Base-by-base conservation (phyloP, 1,140 invertebrate species). In the Euwallacea similis region DNA sequence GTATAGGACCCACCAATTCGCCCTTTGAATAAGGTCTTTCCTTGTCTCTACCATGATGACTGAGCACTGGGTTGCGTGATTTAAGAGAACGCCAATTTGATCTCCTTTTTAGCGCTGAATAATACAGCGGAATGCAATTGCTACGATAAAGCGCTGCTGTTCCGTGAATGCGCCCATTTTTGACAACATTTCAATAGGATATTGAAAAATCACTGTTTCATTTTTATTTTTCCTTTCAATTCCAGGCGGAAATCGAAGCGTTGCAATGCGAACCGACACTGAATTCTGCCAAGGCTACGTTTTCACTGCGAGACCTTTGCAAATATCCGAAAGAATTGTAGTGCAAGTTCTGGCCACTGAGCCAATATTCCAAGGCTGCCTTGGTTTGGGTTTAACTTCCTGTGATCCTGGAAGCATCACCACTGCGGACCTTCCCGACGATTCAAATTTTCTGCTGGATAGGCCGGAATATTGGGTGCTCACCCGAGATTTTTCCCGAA, bases 401-500 rank as follows among this genome's bases (percentile, higher is more conserved):
- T 98, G 95, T 82, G 93, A 98, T 81, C 96, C 96, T 0, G 84
- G 87, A 0, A 87, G 85, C 7, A 77, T 98, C 7, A 84, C 88
- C 46, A 82, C 87, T 0, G 84, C 85, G 10, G 93, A 95, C 75
- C 83, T 98, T 7, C 97, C 97, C 0, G 95, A 97, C 75, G 96
- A 98, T 83, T 91, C 94, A 0, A 95, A 98, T 77, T 86, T 93
- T 33, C 83, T 99, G 0, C 81, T 98, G 2, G 97, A 99, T 81
- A 85, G 97, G n/a, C 93, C 91, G 0, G 96, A 99, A 78, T 98
- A 98, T 81, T 98, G 96, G 96, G 95, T 98, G 1, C 93, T 98
- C 0, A 92, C 92, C 74, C 93, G 97, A 76, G 94, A 98, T 79
- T 93, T 98, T 2, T 94, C 93, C 0, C 89, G 90, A 42, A 89